These are phyloP conservation scores for Trypoxylon attenuatum DNA, from an alignment of 2,888 invertebrate genomes.

Conservation along the genomic window DNA sequence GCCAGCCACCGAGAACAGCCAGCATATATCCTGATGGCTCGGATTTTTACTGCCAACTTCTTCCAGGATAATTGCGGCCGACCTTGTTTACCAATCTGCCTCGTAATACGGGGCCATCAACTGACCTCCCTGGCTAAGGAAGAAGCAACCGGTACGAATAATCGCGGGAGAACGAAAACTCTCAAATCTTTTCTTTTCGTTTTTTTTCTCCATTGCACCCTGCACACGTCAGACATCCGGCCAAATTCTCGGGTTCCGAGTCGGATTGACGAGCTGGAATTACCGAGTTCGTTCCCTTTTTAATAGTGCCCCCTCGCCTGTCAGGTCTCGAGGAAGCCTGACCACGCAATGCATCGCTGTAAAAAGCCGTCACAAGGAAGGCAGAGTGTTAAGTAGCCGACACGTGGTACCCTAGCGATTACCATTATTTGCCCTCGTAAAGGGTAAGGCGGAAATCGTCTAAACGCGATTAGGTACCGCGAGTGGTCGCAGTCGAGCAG, in stretches of 20 bases:
- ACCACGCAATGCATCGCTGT: neutral
- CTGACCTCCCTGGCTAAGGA: neutral
- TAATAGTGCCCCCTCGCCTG: neutral
- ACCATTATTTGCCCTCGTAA: neutral
- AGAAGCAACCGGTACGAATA: neutral
- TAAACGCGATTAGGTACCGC: neutral
- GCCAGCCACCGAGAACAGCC: neutral
- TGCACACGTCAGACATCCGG: neutral
- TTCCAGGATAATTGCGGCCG: conserved; percentile 40
- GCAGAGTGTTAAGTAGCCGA: neutral
- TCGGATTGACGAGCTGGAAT: neutral
- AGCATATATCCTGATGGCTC: neutral
- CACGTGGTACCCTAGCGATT: neutral
- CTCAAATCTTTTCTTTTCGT: conserved; percentile 5
- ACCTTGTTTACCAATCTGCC: conserved; percentile 42
- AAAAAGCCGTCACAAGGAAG: neutral
- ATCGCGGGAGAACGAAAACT: conserved; percentile 15
- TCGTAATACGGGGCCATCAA: conserved; percentile 11
- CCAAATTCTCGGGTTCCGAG: neutral
- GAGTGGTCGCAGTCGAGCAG: neutral
- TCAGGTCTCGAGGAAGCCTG: neutral
- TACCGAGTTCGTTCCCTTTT: neutral
- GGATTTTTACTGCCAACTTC: conserved; percentile 43
- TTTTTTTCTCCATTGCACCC: conserved; percentile 3
- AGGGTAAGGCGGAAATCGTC: neutral